Percentiles rank a stretch among this genome's conserved stretches.
phyloP scores from a whole-genome alignment of 2,113 vertebrate species.

The Anarrhichthys ocellatus region DNA sequence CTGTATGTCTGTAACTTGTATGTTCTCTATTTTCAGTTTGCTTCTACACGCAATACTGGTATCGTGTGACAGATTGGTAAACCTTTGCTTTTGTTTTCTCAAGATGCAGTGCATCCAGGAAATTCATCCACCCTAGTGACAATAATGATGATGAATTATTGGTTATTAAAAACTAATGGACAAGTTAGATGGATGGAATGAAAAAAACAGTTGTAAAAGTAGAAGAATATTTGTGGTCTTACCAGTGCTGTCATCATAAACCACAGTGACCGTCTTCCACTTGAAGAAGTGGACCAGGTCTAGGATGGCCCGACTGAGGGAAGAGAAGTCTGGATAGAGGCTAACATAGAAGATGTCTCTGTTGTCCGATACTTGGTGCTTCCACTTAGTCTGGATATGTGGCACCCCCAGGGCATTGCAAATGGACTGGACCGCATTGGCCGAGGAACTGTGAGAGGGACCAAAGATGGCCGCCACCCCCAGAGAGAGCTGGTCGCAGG shows the following conservation, averaged over 20 bases:
- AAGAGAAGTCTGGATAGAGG: slow-evolving; percentile 98
- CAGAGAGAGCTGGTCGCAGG: slow-evolving; percentile 99
- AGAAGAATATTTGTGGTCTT: slow-evolving; percentile 68
- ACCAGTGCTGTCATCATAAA: slow-evolving; percentile 99
- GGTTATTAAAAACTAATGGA: not conserved
- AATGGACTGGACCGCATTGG: slow-evolving; percentile 98
- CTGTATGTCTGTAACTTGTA: not conserved
- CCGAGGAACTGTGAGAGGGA: slow-evolving; percentile 98
- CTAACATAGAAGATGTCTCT: slow-evolving; percentile 98
- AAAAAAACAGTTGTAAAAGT: not conserved
- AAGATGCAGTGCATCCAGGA: not conserved
- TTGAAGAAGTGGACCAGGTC: slow-evolving; percentile 99
- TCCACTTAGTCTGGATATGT: slow-evolving; percentile 99
- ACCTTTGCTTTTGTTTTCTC: not conserved
- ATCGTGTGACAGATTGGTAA: not conserved
- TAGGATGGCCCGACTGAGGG: slow-evolving; percentile 96
- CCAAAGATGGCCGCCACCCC: slow-evolving; percentile 99
- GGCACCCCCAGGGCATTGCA: slow-evolving; percentile 98
- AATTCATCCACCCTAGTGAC: not conserved
- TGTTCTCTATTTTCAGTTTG: not conserved
- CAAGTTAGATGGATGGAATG: not conserved
- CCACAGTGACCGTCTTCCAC: slow-evolving; percentile 98
- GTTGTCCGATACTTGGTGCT: slow-evolving; percentile 99
- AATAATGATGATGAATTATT: not conserved
- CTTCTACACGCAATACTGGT: not conserved